Base-by-base conservation (phyloP, 2,113 vertebrate genomes). In the Phrynosoma platyrhinos region DNA sequence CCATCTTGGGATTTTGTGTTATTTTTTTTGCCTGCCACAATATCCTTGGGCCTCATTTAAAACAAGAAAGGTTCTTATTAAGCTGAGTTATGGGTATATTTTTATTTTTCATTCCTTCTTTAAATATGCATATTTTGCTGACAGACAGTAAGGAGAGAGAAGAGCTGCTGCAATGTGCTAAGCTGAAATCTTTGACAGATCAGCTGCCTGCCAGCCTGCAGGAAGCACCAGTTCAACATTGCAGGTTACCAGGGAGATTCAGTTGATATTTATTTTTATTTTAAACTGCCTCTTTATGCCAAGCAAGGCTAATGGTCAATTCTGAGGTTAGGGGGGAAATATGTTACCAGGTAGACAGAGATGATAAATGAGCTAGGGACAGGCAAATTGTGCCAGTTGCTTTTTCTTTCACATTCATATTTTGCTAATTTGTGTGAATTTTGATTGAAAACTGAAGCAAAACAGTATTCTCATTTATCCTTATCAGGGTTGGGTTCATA, bases 271-370 rank as follows among this genome's bases (percentile, higher is more conserved):
- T 84, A 80, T 21, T 91, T 84, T 80, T 77, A 72, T 66, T 88
- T 93, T 55, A 88, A 91, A 80, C 62, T 9, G 66, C 4, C 68
- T 90, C 69, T 7, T 83, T 92, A 86, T 84, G 83, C 85, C 75
- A 87, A 89, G 87, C n/a, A 78, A 85, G n/a, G 2, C 30, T 83
- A 55, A 68, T 64, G 16, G 75, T 62, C 23, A 14, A 12, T 55
- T 79, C 32, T 86, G 13, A 79, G 21, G 76, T 80, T 64, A 62
- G 1, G 66, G 2, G 20, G 85, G 75, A 76, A 36, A n/a, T 20
- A 40, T 47, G 36, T 75, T 62, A 18, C 20, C 53, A 85, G 23
- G n/a, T 14, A 23, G 64, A 75, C 9, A 32, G 30, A 13, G 0
- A 0, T 58, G 8, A 75, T 58, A 2, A 87, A 77, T 47, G 36